These are phyloP conservation scores for Orthosia gracilis DNA, from an alignment of 2,888 invertebrate genomes.

Conservation along the genomic window DNA sequence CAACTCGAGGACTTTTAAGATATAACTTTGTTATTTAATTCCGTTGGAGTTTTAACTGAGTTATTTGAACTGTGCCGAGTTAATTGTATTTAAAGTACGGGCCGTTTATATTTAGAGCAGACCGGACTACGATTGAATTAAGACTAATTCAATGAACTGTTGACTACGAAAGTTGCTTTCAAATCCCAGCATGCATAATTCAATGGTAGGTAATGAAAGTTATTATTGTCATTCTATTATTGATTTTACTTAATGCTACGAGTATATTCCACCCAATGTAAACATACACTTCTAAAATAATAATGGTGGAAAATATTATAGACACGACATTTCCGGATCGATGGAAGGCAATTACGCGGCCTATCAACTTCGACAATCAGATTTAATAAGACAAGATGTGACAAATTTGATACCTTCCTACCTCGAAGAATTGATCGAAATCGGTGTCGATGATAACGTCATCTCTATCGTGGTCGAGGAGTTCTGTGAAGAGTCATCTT, in stretches of 20 bases:
- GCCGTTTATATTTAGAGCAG: constrained; percentile 21
- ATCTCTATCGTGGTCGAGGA: no score
- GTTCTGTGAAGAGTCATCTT: no score
- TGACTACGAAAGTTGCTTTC: constrained; percentile 7
- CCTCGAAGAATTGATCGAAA: no score
- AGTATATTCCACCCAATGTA: no score
- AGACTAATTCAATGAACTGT: constrained; percentile 4
- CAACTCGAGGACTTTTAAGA: constrained; percentile 36
- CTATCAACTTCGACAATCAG: constrained; percentile 17
- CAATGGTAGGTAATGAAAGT: neutral
- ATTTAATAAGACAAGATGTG: constrained; percentile 41
- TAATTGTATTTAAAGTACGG: constrained; percentile 50
- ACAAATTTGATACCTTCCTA: constrained; percentile 19
- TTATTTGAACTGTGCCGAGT: constrained; percentile 49
- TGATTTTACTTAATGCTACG: constrained; percentile 9
- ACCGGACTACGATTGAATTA: constrained; percentile 8
- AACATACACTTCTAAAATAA: constrained; percentile 8
- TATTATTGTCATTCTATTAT: neutral
- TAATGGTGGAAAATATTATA: constrained; percentile 11
- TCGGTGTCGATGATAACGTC: no score
- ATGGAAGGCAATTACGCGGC: constrained; percentile 18
- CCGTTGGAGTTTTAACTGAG: constrained; percentile 50
- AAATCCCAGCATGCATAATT: neutral
- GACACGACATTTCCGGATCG: constrained; percentile 9
- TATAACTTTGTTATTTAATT: constrained; percentile 52